Percentiles rank a stretch among this genome's conserved stretches.
phyloP scores from a whole-genome alignment of 2,113 vertebrate genomes.

The Piaya cayana region DNA sequence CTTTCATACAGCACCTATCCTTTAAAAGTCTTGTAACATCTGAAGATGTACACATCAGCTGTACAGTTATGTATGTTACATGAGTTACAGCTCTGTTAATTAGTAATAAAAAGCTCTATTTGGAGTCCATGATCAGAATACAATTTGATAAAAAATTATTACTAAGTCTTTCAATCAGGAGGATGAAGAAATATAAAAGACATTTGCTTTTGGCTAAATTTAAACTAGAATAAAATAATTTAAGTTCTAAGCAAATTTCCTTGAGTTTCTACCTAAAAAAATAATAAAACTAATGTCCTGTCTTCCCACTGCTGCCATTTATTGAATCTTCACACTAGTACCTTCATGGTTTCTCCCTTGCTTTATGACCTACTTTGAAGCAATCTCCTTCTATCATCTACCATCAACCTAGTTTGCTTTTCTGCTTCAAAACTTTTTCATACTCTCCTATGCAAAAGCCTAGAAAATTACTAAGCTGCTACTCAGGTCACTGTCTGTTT shows the following conservation, averaged over 20 bases:
- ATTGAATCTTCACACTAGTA: not conserved
- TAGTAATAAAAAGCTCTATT: not conserved
- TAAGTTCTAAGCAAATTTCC: not conserved
- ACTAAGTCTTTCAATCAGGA: not conserved
- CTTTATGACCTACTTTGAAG: not conserved
- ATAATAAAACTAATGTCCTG: not conserved
- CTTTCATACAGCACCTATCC: not conserved
- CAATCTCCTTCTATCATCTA: not conserved
- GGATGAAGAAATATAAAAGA: not conserved
- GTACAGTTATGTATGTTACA: not conserved
- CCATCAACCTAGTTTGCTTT: not conserved
- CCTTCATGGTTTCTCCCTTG: not conserved
- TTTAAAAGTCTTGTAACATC: not conserved
- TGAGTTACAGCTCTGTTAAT: not conserved
- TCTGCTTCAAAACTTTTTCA: not conserved
- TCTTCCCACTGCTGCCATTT: not conserved
- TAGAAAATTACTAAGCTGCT: not conserved
- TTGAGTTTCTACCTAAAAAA: not conserved
- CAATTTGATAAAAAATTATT: not conserved
- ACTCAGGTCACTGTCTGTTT: not conserved
- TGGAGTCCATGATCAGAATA: not conserved
- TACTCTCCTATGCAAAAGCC: not conserved
- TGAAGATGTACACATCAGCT: not conserved
- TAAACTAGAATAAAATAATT: not conserved
- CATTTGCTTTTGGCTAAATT: not conserved